A percentile compares a stretch with the other conserved stretches of the same genome.
Conservation (phyloP, 2,888 invertebrate species). For the Harmothoe impar region DNA sequence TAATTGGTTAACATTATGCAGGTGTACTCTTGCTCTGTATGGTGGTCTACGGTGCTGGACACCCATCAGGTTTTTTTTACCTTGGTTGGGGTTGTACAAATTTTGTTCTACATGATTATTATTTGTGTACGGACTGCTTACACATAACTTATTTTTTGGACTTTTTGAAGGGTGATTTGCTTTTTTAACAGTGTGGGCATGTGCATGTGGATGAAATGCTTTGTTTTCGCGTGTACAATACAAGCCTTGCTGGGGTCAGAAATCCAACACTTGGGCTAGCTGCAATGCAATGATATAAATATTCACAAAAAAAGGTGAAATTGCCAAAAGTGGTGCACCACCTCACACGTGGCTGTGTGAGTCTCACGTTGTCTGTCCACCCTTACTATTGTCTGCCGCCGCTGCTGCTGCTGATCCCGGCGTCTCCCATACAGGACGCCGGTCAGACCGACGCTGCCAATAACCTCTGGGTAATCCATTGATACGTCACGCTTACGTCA, state of each 20-base stretch:
- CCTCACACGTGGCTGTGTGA: too few relatives aligned
- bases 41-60: slow-evolving; percentile 28
- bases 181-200: slow-evolving; percentile 33
- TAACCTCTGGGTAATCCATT: slow-evolving; percentile 59
- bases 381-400: slow-evolving; percentile 13
- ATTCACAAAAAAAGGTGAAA: too few relatives aligned
- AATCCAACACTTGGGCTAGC: neutral
- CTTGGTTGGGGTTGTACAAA: slow-evolving; percentile 19
- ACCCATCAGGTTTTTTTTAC: neutral
- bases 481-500: slow-evolving; percentile 39
- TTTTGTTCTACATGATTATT: slow-evolving; percentile 7
- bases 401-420: slow-evolving; percentile 27
- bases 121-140: neutral
- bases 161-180: neutral
- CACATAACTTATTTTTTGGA: too few relatives aligned
- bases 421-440: slow-evolving; percentile 37
- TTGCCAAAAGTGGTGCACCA: too few relatives aligned
- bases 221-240: neutral
- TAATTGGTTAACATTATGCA: neutral
- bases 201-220: slow-evolving; percentile 19
- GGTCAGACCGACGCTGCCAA: slow-evolving; percentile 54
- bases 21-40: neutral
- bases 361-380: slow-evolving; percentile 32
- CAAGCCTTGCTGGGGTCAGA: neutral
- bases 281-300: neutral